Evolutionary conservation across 2,113 vertebrate species (phyloP).

Genomic region (Neogale vison): DNA sequence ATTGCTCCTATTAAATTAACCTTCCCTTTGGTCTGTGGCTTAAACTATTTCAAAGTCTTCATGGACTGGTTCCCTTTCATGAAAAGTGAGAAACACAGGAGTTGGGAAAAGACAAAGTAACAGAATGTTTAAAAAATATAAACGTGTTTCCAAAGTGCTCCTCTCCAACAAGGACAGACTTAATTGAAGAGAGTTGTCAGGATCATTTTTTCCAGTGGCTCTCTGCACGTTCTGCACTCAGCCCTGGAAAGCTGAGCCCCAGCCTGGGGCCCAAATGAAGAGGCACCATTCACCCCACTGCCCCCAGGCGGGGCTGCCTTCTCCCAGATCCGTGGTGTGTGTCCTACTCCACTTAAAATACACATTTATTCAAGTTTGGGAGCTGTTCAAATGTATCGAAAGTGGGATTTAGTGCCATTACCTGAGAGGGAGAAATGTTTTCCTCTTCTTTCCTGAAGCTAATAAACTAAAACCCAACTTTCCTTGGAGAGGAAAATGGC

Average conservation of each 20-base stretch:
- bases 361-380: neutral
- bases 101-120: neutral
- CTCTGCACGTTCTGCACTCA: constrained; percentile 32
- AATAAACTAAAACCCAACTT: constrained; percentile 57
- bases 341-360: neutral
- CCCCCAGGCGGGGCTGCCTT: neutral
- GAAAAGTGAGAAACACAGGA: neutral
- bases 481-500: constrained; percentile 60
- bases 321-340: neutral
- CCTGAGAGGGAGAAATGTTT: neutral
- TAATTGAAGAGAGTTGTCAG: constrained; percentile 29
- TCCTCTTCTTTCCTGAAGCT: neutral
- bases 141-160: neutral
- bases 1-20: constrained; percentile 17
- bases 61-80: neutral
- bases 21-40: constrained; percentile 5
- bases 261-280: neutral
- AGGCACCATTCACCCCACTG: neutral
- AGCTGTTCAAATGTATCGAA: neutral
- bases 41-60: constrained; percentile 10
- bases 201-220: neutral
- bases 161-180: constrained; percentile 53
- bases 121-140: neutral
- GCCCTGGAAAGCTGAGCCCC: neutral
- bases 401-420: neutral